phyloP scores from a whole-genome alignment of 2,113 vertebrate species.

The Datnioides undecimradiatus region DNA sequence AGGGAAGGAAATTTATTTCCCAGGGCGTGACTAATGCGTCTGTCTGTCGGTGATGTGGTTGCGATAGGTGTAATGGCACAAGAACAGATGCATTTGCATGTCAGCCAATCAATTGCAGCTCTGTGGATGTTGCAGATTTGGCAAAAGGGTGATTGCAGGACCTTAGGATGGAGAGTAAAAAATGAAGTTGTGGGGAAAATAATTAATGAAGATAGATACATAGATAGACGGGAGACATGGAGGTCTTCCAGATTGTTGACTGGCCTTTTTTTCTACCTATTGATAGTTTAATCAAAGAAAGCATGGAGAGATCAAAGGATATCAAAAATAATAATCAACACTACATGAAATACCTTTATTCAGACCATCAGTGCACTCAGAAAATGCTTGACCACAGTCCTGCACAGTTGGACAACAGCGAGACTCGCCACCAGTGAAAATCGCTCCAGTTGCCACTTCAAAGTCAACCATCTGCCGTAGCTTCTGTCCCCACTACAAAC shows the following conservation, averaged over 20 bases:
- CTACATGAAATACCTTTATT: neutral
- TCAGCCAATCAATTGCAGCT: neutral
- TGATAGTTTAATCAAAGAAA: neutral
- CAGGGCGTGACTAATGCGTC: slow-evolving; percentile 8
- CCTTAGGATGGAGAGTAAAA: neutral
- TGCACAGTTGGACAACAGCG: slow-evolving; percentile 37
- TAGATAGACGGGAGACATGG: neutral
- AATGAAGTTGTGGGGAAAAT: neutral
- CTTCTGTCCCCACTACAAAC: slow-evolving; percentile 58
- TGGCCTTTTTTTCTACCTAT: neutral
- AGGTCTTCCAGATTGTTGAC: neutral
- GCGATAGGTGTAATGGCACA: slow-evolving; percentile 34
- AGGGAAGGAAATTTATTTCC: slow-evolving; percentile 2
- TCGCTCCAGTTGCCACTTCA: slow-evolving; percentile 53
- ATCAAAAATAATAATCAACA: neutral
- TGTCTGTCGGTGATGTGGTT: neutral
- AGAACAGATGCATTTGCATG: neutral
- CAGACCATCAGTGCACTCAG: slow-evolving; percentile 1
- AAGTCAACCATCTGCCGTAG: slow-evolving; percentile 72
- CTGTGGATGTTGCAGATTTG: slow-evolving; percentile 13
- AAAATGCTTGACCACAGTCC: slow-evolving; percentile 19
- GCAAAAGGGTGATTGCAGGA: neutral
- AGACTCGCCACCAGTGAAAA: slow-evolving; percentile 57
- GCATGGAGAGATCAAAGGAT: neutral
- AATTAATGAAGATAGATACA: neutral